phyloP scores from a whole-genome alignment of 2,113 vertebrate genomes.

The Megaceryle torquata region DNA sequence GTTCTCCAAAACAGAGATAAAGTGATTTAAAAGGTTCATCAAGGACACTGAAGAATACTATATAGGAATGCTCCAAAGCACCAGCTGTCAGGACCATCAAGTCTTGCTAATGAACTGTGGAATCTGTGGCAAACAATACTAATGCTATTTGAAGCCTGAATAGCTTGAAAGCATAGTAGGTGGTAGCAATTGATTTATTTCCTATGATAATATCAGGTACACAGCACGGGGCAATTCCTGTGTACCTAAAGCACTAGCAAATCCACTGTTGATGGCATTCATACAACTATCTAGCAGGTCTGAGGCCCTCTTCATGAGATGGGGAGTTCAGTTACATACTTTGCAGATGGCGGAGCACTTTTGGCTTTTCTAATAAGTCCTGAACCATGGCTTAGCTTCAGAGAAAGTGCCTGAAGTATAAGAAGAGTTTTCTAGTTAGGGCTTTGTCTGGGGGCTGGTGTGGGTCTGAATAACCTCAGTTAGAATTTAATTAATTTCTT shows the following conservation, averaged over 20 bases:
- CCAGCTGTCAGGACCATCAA: constrained; percentile 44
- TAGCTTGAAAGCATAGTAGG: background rate
- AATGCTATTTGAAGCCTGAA: constrained; percentile 28
- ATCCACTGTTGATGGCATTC: background rate
- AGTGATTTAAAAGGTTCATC: constrained; percentile 54
- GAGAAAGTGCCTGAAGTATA: background rate
- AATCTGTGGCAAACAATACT: constrained; percentile 26
- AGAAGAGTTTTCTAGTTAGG: background rate
- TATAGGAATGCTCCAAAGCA: constrained; percentile 15
- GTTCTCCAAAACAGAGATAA: constrained; percentile 49
- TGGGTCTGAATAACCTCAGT: background rate
- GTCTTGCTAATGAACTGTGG: constrained; percentile 34
- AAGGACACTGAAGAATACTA: constrained; percentile 40
- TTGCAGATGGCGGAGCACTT: background rate
- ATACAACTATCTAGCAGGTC: background rate
- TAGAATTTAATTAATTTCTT: background rate
- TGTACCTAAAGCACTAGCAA: background rate
- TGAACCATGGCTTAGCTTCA: background rate
- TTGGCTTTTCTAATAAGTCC: background rate
- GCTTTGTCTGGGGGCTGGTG: background rate
- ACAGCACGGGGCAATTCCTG: background rate
- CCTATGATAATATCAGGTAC: background rate
- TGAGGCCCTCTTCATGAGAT: background rate
- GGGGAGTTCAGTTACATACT: background rate
- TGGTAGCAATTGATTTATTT: background rate